Percentiles rank a stretch among this genome's conserved stretches.
phyloP scores from a whole-genome alignment of 2,888 invertebrate species.

The Drosophila siamana region DNA sequence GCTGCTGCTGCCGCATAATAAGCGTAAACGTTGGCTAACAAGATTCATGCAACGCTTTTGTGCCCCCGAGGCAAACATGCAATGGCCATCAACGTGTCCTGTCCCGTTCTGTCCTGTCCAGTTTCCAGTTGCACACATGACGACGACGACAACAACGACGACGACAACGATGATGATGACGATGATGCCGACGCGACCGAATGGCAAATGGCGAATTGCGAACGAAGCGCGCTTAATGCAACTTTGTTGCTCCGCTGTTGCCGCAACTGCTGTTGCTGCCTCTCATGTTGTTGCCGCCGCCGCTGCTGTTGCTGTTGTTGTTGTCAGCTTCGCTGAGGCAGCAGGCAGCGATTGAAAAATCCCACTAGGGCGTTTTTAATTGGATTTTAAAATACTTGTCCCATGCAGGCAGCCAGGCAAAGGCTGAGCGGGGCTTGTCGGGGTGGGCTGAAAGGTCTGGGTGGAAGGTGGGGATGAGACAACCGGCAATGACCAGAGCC shows the following conservation, averaged over 20 bases:
- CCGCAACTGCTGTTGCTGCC: slow-evolving; percentile 19
- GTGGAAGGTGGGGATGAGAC: too few species aligned
- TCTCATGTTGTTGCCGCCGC: neutral
- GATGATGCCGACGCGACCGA: slow-evolving; percentile 50
- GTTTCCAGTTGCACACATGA: slow-evolving; percentile 31
- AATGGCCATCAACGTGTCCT: slow-evolving; percentile 75
- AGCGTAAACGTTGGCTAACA: slow-evolving; percentile 84
- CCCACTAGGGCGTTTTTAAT: slow-evolving; percentile 85
- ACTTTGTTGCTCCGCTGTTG: slow-evolving; percentile 70
- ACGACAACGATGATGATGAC: slow-evolving; percentile 30
- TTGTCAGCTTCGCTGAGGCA: slow-evolving; percentile 44
- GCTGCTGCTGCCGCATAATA: slow-evolving; percentile 76
- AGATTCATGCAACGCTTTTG: slow-evolving; percentile 81
- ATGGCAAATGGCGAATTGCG: slow-evolving; percentile 60
- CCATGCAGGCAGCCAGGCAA: slow-evolving; percentile 63
- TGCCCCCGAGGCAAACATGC: slow-evolving; percentile 80
- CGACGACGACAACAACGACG: slow-evolving; percentile 16
- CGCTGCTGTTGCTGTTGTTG: slow-evolving; percentile 33
- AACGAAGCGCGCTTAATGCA: slow-evolving; percentile 77
- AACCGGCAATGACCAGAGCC: slow-evolving; percentile 50
- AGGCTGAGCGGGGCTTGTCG: slow-evolving; percentile 22
- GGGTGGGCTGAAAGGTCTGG: too few species aligned
- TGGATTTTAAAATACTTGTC: slow-evolving; percentile 85
- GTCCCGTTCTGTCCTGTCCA: slow-evolving; percentile 13
- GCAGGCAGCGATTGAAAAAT: slow-evolving; percentile 82